These are phyloP conservation scores for Syngnathus rostellatus DNA, from an alignment of 2,797 vertebrate species.

Conservation along the genomic window DNA sequence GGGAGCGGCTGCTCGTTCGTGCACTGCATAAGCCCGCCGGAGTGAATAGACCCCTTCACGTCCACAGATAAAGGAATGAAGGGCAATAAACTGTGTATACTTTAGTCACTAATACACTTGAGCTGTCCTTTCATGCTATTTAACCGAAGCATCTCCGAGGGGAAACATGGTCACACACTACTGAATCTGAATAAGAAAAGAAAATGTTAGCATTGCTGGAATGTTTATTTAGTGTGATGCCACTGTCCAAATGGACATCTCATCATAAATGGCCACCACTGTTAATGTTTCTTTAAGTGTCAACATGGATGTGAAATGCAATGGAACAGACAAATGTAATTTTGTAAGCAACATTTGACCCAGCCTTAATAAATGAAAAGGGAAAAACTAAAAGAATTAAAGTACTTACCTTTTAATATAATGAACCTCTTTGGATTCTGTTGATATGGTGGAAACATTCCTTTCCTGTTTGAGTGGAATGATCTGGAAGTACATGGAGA, in stretches of 20 bases:
- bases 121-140: constrained; percentile 47
- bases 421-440: too few species aligned
- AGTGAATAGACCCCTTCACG: constrained; percentile 54
- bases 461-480: too few species aligned
- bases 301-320: neutral
- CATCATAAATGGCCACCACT: neutral
- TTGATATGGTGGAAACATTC: too few species aligned
- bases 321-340: neutral
- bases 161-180: constrained; percentile 14
- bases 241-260: constrained; percentile 7
- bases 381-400: too few species aligned
- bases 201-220: constrained; percentile 4
- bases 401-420: too few species aligned
- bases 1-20: constrained; percentile 46
- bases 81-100: constrained; percentile 49
- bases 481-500: too few species aligned
- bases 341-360: too few species aligned
- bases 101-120: constrained; percentile 49
- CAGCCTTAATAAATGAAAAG: too few species aligned
- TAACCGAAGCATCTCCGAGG: constrained; percentile 24
- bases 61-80: constrained; percentile 53
- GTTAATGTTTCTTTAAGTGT: neutral
- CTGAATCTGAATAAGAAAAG: neutral
- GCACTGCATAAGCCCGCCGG: constrained; percentile 41
- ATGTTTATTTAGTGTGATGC: constrained; percentile 21